Evolutionary conservation across 1,140 invertebrate species (phyloP), one percentile per base, ranked within the genome.

Genomic region (Eupeodes corollae): DNA sequence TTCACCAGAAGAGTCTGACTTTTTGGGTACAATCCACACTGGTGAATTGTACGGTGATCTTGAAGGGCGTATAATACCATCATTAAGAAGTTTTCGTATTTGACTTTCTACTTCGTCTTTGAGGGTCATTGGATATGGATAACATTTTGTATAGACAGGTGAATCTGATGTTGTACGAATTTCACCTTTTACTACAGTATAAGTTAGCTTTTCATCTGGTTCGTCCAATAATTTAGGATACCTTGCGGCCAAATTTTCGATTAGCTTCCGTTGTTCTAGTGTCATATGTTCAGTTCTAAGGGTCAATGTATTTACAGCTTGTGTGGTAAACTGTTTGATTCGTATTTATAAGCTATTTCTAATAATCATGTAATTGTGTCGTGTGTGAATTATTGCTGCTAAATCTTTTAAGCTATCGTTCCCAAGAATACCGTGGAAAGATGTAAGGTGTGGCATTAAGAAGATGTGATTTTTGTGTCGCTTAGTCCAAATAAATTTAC

Each of bases 61-160:
- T 2, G 45, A 54, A 33, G 50, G 63, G 54, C 56, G n/a, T 6
- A 61, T 58, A 14, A 66, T 57, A 15, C 50, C 45, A 15, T 59
- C 47, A 12, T 58, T 42, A 10, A 60, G 26, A 21, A 61, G 35
- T 52, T 45, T 15, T 13, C 18, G 6, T n/a, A 45, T 16, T 33
- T 45, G 30, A 21, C 54, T 54, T 49, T 55, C 37, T 10, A 62
- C 54, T 52, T 62, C 55, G 3, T 48, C 44, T 11, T 54, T 35
- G 11, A 60, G 48, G n/a, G 49, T 18, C 15, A 52, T 42, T 1
- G 55, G 52, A 40, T 56, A 54, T 35, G 50, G 44, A 50, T 54
- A 56, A 12, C 47, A 46, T 44, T 52, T 48, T 12, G 49, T 49
- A 33, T 49, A 44, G 5, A 53, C 44, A 16, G 34, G 35, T 18